A percentile compares a stretch with the other conserved stretches of the same genome.
Evolutionary conservation across 2,113 vertebrate species (phyloP).

Genomic region (Brienomyrus brachyistius): DNA sequence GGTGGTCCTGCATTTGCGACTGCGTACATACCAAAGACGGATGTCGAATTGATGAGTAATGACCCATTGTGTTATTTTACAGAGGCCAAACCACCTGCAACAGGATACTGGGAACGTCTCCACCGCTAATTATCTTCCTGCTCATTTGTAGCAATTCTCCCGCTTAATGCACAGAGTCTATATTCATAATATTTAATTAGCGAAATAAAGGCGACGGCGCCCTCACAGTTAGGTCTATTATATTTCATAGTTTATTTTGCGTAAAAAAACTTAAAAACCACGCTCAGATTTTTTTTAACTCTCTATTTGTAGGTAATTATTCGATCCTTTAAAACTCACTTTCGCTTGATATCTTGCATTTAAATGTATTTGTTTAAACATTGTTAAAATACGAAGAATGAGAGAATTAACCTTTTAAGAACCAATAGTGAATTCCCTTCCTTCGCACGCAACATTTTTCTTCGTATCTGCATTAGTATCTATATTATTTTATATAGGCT

Average conservation of each 20-base stretch:
- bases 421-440: neutral
- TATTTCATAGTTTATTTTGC: neutral
- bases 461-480: too few relatives aligned
- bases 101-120: neutral
- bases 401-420: neutral
- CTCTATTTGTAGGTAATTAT: neutral
- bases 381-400: neutral
- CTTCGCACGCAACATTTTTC: neutral
- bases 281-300: neutral
- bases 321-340: neutral
- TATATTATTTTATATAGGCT: neutral
- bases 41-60: neutral
- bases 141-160: neutral
- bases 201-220: neutral
- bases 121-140: neutral
- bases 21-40: neutral
- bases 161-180: neutral
- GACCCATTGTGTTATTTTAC: constrained; percentile 2
- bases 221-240: neutral
- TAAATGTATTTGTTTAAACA: neutral
- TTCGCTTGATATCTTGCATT: neutral
- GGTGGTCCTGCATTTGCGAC: neutral
- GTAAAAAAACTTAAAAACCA: neutral
- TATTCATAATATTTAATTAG: neutral
- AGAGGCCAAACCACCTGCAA: neutral